Evolutionary conservation across 2,888 invertebrate species (phyloP), one percentile per base, ranked within the genome.

Genomic region (Rhabditoides inermis): DNA sequence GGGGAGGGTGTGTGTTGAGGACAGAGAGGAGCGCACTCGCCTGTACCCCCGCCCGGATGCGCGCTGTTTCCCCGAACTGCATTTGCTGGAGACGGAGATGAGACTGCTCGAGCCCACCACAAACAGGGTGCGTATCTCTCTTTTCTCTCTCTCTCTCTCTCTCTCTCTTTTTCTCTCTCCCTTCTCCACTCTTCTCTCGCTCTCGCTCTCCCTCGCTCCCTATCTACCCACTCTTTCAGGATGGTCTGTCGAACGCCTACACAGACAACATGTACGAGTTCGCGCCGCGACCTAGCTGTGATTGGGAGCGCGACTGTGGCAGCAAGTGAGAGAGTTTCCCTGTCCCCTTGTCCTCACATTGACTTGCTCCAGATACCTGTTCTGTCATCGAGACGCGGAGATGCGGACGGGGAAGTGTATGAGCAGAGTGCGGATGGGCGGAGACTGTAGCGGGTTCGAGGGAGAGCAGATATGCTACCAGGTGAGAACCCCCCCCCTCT

Each of bases 401-500:
- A 53, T 52, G 1, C 55, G 57, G 28, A 45, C 45, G 23, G 60
- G 67, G 20, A 51, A 51, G 25, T 71, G 72, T 56, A 53, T 68
- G 52, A 61, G 68, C 26, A 72, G 72, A 57, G 63, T 74, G 6
- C 61, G 62, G 12, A 30, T 57, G 15, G 64, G 64, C 26, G 74
- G 73, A 18, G 64, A 65, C 44, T 74, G 74, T 49, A 61, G 53
- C 15, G 72, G 73, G 5, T 73, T 70, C 47, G 69, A 70, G 42
- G 60, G 48, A 3, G 56, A 53, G 18, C 55, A 54, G 12, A 61
- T 69, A n/a, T 73, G 73, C 51, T 70, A 61, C 50, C 54, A 63
- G n/a, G n/a, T n/a, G n/a, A n/a, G n/a, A n/a, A n/a, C n/a, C n/a
- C n/a, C n/a, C n/a, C n/a, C n/a, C n/a, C n/a, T n/a, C n/a, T n/a